phyloP scores from a whole-genome alignment of 2,113 vertebrate species.

The Phaethon lepturus region DNA sequence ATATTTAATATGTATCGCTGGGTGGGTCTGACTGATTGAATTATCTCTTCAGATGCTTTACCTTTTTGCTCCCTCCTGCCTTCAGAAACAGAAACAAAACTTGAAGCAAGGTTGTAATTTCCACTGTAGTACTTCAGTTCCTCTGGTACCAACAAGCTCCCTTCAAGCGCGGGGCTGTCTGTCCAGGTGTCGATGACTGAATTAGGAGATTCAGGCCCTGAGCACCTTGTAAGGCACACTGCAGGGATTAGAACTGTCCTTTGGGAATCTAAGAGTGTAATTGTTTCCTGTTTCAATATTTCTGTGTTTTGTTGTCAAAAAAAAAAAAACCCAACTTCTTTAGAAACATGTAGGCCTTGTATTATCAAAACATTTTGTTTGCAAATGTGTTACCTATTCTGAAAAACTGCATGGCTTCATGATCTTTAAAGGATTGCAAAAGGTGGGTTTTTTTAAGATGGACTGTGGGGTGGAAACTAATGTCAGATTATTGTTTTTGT shows the following conservation, averaged over 20 bases:
- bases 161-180: not conserved
- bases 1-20: not conserved
- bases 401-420: not conserved
- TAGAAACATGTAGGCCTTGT: not conserved
- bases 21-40: not conserved
- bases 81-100: not conserved
- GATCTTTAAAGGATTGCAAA: not conserved
- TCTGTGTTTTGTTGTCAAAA: not conserved
- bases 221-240: not conserved
- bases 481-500: not conserved
- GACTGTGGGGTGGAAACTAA: not conserved
- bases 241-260: not conserved
- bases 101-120: not conserved
- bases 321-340: not conserved
- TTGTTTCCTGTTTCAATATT: not conserved
- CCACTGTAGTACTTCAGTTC: not conserved
- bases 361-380: not conserved
- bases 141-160: not conserved
- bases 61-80: not conserved
- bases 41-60: not conserved
- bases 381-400: not conserved
- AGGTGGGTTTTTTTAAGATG: not conserved
- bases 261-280: not conserved
- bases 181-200: rapidly evolving
- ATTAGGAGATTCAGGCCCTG: not conserved